Base-by-base conservation (phyloP, 1,140 invertebrate species). In the Ladona fulva region DNA sequence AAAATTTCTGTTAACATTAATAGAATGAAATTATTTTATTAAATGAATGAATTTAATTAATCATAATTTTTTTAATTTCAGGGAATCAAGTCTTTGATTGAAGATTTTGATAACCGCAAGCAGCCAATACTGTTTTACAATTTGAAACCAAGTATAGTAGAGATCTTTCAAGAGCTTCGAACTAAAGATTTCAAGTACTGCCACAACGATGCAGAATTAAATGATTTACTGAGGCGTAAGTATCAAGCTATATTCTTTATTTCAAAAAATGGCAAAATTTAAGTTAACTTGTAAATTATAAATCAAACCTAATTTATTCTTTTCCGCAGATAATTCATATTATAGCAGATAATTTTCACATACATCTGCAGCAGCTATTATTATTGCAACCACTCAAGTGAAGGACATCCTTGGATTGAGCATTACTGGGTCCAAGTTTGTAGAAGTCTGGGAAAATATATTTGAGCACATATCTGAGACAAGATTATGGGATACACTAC, bases 281-380 rank as follows among this genome's bases (percentile, higher is more conserved):
- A 37, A 37, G 8, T 5, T 8, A 37, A 8, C 1, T 5, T 37
- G 8, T 37, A 8, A 37, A 37, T 37, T 8, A 37, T 37, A 37
- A 37, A 5, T 8, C 29, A 37, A 5, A 5, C 29, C 29, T 37
- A 37, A 37, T 5, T 37, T 37, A 37, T 37, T 37, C 29, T 5
- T 37, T 5, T 37, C 8, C 8, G 1, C 29, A 37, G 29, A 37
- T 37, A 37, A 37, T 37, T 37, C 29, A 37, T 37, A 37, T 37
- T 8, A 5, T 8, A 37, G 29, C 1, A 37, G 8, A 37, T 37
- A 37, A 37, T 37, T 37, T 37, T 37, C 10, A 11, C n/a, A n/a
- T n/a, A 96, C 94, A 0, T 94, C 93, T 14, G 95, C 95, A 0
- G 95, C 94, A 0, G 94, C 95, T 42, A 93, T 97, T 78, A 95